phyloP scores from a whole-genome alignment of 2,113 vertebrate species.

The Barbus barbus region DNA sequence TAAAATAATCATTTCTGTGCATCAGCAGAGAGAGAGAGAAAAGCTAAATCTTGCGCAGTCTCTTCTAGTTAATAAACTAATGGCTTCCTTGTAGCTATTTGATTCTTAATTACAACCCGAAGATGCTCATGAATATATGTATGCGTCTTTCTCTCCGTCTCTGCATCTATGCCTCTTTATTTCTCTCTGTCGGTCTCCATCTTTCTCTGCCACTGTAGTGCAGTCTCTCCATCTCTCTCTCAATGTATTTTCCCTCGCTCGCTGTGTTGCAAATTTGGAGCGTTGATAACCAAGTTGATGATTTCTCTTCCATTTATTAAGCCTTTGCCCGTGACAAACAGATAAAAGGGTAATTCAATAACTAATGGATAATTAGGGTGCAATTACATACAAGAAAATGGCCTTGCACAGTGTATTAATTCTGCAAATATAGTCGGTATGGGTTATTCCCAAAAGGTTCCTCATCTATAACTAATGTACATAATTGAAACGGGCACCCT shows the following conservation, averaged over 20 bases:
- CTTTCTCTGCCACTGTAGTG: conserved; percentile 15
- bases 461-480: conserved; percentile 70
- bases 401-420: conserved; percentile 71
- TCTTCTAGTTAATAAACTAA: conserved; percentile 42
- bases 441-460: conserved; percentile 71
- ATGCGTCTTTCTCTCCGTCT: conserved; percentile 53
- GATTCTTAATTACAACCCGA: conserved; percentile 45
- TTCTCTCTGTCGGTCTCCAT: conserved; percentile 42
- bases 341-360: conserved; percentile 80
- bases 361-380: conserved; percentile 79
- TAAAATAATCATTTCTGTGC: no score
- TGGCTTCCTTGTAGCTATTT: conserved; percentile 53
- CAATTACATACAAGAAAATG: conserved; percentile 76
- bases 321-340: conserved; percentile 75
- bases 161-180: conserved; percentile 17
- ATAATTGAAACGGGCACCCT: conserved; percentile 78
- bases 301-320: conserved; percentile 70
- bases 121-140: conserved; percentile 54
- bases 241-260: conserved; percentile 18
- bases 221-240: neutral
- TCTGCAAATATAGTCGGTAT: conserved; percentile 68
- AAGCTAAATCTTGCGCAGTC: no score
- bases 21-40: no score
- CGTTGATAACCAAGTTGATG: conserved; percentile 72
- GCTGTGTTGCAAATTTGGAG: conserved; percentile 66